Conservation (phyloP, 2,888 invertebrate genomes). For the Cremastobaeus sp. region DNA sequence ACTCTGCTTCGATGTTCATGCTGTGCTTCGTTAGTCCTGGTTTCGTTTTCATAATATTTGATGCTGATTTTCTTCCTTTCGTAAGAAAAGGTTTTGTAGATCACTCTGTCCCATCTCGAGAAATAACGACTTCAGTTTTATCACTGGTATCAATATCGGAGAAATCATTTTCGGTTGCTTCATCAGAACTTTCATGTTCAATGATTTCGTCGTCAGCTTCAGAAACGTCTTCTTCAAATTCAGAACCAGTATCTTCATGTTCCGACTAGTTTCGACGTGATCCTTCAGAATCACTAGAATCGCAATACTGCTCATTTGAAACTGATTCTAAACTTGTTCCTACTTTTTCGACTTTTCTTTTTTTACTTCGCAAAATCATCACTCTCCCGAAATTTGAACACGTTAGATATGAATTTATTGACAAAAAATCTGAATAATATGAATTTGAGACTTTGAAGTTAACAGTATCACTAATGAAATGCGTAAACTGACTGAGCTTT, state of each 20-base stretch:
- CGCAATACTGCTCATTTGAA: constrained; percentile 8
- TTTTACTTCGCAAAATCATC: too few species aligned
- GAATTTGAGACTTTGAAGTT: too few species aligned
- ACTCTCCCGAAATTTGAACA: too few species aligned
- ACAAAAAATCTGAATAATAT: too few species aligned
- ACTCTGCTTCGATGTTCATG: constrained; percentile 32
- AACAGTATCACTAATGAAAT: too few species aligned
- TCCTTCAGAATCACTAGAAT: constrained; percentile 17
- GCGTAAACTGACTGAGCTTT: too few species aligned
- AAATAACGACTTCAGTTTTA: constrained; percentile 3
- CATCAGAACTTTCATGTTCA: constrained; percentile 2
- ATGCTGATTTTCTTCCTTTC: constrained; percentile 16
- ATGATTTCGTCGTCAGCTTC: constrained; percentile 21
- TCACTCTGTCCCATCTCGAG: constrained; percentile 29
- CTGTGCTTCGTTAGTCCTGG: constrained; percentile 24
- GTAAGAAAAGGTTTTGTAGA: constrained; percentile 10
- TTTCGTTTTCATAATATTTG: constrained; percentile 26
- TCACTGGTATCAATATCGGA: constrained; percentile 9
- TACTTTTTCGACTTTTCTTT: too few species aligned
- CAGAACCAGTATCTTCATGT: constrained; percentile 12
- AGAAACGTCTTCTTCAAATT: constrained; percentile 16
- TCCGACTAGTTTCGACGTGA: constrained; percentile 8
- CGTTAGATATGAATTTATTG: too few species aligned
- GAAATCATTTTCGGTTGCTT: constrained; percentile 15
- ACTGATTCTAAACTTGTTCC: constrained; percentile 6